A percentile compares a stretch with the other conserved stretches of the same genome.
These are phyloP conservation scores for Luehdorfia chinensis DNA, from an alignment of 1,140 invertebrate genomes.

Conservation along the genomic window DNA sequence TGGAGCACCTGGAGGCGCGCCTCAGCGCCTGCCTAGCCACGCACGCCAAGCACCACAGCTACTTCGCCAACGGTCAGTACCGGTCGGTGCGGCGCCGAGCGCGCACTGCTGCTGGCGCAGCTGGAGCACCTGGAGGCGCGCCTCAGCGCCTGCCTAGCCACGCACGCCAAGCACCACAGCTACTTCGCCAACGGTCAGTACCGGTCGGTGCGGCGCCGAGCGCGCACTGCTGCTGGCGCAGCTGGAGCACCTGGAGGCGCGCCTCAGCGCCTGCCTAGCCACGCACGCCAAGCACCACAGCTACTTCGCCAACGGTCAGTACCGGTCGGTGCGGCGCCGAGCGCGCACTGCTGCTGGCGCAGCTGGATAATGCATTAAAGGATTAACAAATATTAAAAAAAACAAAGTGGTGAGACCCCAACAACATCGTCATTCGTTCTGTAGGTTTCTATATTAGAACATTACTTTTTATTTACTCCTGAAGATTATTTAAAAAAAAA, in stretches of 20 bases:
- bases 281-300: conserved; percentile 31
- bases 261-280: conserved; percentile 34
- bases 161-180: conserved; percentile 30
- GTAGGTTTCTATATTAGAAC: no score
- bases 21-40: conserved; percentile 33
- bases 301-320: conserved; percentile 56
- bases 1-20: conserved; percentile 74
- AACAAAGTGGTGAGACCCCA: no score
- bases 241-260: conserved; percentile 56
- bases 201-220: conserved; percentile 33
- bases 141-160: conserved; percentile 33
- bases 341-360: conserved; percentile 40
- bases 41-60: conserved; percentile 34
- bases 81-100: conserved; percentile 35
- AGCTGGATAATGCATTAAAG: no score
- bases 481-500: no score
- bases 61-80: conserved; percentile 56
- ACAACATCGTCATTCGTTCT: no score
- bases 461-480: no score
- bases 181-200: conserved; percentile 58
- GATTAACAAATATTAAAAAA: no score
- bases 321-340: conserved; percentile 36
- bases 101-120: conserved; percentile 76
- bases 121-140: conserved; percentile 73
- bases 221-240: conserved; percentile 42